phyloP scores from a whole-genome alignment of 2,113 vertebrate species.

The Melanocharis versteri region DNA sequence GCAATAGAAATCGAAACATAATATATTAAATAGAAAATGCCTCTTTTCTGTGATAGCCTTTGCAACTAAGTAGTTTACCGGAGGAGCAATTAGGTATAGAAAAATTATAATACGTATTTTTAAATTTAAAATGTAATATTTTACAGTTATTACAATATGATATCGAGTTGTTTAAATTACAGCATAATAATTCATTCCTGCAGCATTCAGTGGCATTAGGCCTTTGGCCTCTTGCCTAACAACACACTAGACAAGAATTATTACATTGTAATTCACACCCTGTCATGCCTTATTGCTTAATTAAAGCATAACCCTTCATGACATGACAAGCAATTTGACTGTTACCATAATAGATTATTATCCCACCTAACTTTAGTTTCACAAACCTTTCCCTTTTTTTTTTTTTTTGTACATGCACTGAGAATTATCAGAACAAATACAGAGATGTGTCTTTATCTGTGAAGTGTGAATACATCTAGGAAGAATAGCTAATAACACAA shows the following conservation, averaged over 20 bases:
- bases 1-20: neutral
- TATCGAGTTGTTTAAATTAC: slow-evolving; percentile 36
- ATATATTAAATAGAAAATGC: neutral
- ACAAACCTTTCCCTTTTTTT: slow-evolving; percentile 15
- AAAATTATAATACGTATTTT: neutral
- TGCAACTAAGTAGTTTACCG: neutral
- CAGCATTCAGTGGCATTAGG: slow-evolving; percentile 37
- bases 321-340: slow-evolving; percentile 73
- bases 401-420: neutral
- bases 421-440: neutral
- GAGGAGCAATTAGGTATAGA: neutral
- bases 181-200: slow-evolving; percentile 53
- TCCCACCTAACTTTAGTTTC: slow-evolving; percentile 61
- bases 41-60: neutral
- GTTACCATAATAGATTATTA: slow-evolving; percentile 75
- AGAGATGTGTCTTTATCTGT: neutral
- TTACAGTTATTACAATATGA: slow-evolving; percentile 2
- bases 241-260: slow-evolving; percentile 73
- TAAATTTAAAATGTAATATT: neutral
- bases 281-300: slow-evolving; percentile 76
- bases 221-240: slow-evolving; percentile 73
- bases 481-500: neutral
- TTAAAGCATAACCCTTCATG: slow-evolving; percentile 72
- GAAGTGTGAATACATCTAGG: neutral
- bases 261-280: slow-evolving; percentile 70